Conservation (phyloP, 2,113 vertebrate species). For the Grus americana region DNA sequence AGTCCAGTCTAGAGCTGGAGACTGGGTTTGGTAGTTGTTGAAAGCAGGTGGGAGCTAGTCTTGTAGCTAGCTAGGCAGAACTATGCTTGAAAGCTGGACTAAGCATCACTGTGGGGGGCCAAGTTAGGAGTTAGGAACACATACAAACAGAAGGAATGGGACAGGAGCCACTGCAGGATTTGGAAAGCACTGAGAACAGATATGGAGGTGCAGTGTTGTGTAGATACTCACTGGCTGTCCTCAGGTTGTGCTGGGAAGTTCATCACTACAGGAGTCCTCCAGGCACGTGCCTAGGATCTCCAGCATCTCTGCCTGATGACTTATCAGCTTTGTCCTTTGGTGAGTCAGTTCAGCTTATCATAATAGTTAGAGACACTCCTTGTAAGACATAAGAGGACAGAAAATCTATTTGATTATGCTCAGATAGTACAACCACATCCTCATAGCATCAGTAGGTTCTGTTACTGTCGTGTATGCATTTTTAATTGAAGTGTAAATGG, state of each 20-base stretch:
- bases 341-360: not conserved
- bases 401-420: not conserved
- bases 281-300: not conserved
- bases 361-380: not conserved
- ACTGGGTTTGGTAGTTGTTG: not conserved
- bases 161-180: fast-evolving
- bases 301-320: not conserved
- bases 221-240: not conserved
- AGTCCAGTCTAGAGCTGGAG: not conserved
- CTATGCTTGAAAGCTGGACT: not conserved
- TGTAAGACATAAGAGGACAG: not conserved
- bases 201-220: not conserved
- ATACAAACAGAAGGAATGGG: not conserved
- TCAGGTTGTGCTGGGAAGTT: not conserved
- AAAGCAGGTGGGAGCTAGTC: not conserved
- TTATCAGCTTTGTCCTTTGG: not conserved
- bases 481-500: not conserved
- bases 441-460: not conserved
- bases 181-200: not conserved
- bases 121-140: not conserved
- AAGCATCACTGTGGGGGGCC: not conserved
- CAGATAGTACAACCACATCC: not conserved
- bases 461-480: not conserved
- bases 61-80: not conserved
- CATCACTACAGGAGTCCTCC: not conserved